A percentile compares a stretch with the other conserved stretches of the same genome.
These are phyloP conservation scores for Ophiodon elongatus DNA, from an alignment of 2,113 vertebrate genomes.

Conservation along the genomic window DNA sequence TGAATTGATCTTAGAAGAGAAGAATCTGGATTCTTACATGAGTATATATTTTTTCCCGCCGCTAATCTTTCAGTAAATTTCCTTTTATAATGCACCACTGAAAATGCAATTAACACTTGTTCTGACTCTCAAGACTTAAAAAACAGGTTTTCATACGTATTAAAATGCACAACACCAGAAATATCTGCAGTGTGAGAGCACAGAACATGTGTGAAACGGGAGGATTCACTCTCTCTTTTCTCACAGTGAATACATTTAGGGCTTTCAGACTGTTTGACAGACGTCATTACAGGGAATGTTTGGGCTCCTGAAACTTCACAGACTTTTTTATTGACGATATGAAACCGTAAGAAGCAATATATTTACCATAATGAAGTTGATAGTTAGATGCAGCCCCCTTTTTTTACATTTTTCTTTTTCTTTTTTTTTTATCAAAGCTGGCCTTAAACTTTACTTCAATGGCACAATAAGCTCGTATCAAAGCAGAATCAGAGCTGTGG, in stretches of 20 bases:
- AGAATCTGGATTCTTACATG: neutral
- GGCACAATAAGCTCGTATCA: neutral
- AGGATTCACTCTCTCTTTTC: neutral
- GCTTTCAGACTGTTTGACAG: neutral
- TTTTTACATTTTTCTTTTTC: no score
- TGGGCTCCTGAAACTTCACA: neutral
- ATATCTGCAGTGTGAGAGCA: conserved; percentile 18
- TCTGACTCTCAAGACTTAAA: neutral
- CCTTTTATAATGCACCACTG: neutral
- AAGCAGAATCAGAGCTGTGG: neutral
- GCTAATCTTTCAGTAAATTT: neutral
- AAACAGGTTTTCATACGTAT: conserved; percentile 36
- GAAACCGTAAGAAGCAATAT: neutral
- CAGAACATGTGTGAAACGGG: neutral
- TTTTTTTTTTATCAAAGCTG: neutral
- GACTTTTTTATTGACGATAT: neutral
- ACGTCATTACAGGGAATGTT: neutral
- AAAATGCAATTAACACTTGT: neutral
- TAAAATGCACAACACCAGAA: conserved; percentile 8
- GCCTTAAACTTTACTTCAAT: neutral
- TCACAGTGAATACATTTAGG: neutral
- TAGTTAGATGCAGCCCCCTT: neutral
- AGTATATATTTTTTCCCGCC: no score
- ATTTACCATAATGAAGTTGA: neutral
- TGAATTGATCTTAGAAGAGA: neutral